Conservation (phyloP, 2,113 vertebrate species). For the Cairina moschata region DNA sequence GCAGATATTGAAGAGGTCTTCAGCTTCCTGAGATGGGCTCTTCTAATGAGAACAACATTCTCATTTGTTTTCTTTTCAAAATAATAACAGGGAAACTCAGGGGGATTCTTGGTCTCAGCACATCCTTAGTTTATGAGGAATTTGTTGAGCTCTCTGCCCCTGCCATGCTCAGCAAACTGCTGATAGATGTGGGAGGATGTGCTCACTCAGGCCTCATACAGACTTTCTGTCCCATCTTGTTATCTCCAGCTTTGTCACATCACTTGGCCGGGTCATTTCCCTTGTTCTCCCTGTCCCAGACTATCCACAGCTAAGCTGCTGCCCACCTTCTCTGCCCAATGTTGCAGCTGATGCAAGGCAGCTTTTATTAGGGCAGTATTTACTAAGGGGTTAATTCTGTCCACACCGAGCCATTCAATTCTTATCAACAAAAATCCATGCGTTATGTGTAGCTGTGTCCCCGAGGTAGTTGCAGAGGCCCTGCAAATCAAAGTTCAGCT, state of each 20-base stretch:
- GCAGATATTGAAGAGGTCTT: slow-evolving; percentile 25
- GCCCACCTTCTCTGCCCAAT: background rate
- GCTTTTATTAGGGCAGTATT: background rate
- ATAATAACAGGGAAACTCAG: background rate
- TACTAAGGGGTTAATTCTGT: background rate
- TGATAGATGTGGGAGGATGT: background rate
- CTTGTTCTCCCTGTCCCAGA: background rate
- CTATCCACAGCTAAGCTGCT: background rate
- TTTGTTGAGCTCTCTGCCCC: background rate
- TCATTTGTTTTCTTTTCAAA: slow-evolving; percentile 9
- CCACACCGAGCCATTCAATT: background rate
- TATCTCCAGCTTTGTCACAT: background rate
- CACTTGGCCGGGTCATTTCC: background rate
- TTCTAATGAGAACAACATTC: slow-evolving; percentile 18
- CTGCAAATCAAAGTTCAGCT: slow-evolving; percentile 21
- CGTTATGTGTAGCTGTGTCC: background rate
- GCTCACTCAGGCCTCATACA: background rate
- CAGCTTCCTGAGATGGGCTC: background rate
- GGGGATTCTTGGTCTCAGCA: background rate
- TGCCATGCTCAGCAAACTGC: fast-evolving
- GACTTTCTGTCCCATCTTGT: background rate
- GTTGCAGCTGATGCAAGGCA: background rate
- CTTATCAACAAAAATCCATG: slow-evolving; percentile 45
- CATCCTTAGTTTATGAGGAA: background rate
- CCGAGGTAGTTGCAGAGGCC: background rate